Evolutionary conservation across 2,113 vertebrate genomes (phyloP), one percentile per base, ranked within the genome.

Genomic region (Pipra filicauda): DNA sequence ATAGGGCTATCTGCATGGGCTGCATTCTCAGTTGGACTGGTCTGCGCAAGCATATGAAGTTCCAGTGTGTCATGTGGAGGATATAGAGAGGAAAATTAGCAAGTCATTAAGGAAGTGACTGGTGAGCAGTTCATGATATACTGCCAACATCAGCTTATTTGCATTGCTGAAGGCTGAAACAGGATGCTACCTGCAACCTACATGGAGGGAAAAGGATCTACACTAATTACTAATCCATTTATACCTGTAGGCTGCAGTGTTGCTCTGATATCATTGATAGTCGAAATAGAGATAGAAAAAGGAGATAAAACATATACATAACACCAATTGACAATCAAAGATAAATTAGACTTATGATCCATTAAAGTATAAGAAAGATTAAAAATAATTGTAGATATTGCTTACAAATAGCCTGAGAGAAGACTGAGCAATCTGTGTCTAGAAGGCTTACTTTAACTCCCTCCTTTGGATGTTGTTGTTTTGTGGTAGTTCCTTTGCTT

Each of bases 31-130:
- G 35, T 93, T 84, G 74, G 12, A 5, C 33, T 54, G 59, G 11
- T 27, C 61, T 91, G 61, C 37, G 55, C 51, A 70, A 62, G 88
- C 71, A 27, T 39, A 62, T 27, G 85, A 96, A 43, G 57, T 96
- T 96, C 96, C 94, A 74, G n/a, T 41, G 24, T 94, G 86, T 95
- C 89, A 87, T 88, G 39, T 30, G 78, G 84, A 96, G 94, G 91
- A 94, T 79, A 96, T 77, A 77, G 41, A 91, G 92, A 96, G 91
- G 96, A 97, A 97, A 97, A 97, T 97, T 97, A 98, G 96, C 97
- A 97, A 97, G 96, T 97, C 97, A 97, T 97, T 97, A 97, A 97
- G 96, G 97, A 98, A 97, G 96, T 64, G 57, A 74, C 97, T 97
- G 92, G 87, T 89, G 95, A 97, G 95, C 82, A 93, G 77, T 88